Evolutionary conservation across 2,113 vertebrate species (phyloP).

Genomic region (Typhlomys cinereus): DNA sequence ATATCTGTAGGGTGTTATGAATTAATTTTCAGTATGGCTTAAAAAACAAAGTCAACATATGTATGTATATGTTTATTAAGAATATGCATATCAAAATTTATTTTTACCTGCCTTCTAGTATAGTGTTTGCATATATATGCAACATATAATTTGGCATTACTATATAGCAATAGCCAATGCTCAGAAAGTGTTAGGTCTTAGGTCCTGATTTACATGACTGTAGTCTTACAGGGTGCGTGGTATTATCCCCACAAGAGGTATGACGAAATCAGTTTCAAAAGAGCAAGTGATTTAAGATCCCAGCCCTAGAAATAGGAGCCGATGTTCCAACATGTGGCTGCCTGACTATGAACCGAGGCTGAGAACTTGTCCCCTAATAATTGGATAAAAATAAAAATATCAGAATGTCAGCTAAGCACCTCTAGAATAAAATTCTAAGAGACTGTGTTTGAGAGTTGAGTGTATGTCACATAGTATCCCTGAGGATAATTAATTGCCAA

Average conservation of each 20-base stretch:
- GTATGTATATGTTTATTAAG: not conserved
- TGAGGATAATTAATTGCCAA: not conserved
- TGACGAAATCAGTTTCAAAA: not conserved
- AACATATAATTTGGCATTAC: not conserved
- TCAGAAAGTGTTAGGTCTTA: not conserved
- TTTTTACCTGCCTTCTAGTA: not conserved
- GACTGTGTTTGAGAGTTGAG: not conserved
- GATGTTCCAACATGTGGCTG: not conserved
- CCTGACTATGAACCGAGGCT: not conserved
- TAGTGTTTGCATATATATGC: no score
- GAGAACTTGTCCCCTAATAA: not conserved
- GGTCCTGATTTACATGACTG: not conserved
- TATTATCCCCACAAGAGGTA: not conserved
- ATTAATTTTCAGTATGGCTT: not conserved
- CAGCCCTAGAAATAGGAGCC: not conserved
- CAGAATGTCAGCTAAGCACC: not conserved
- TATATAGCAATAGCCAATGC: not conserved
- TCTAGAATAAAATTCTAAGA: constrained; percentile 21
- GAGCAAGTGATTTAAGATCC: not conserved
- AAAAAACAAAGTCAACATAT: not conserved
- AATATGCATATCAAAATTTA: not conserved
- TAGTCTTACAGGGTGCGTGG: not conserved
- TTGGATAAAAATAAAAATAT: not conserved
- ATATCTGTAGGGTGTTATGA: not conserved
- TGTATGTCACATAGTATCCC: not conserved